Conservation (phyloP, 2,888 invertebrate species). For the Cephonodes hylas region DNA sequence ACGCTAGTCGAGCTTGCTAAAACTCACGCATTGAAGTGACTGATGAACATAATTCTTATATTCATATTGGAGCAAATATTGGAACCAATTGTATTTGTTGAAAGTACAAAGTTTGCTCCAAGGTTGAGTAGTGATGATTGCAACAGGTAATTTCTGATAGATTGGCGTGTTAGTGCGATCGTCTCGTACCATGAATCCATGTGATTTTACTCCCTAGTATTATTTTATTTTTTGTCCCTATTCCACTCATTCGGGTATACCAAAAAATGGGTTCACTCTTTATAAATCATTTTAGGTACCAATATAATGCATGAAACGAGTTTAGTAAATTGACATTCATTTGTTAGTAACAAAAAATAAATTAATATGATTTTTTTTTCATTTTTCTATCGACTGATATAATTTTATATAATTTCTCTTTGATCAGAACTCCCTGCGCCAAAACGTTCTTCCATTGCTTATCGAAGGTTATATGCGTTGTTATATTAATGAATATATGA, state of each 20-base stretch:
- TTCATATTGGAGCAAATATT: neutral
- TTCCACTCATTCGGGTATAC: too few relatives aligned
- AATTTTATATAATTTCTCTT: slow-evolving; percentile 20
- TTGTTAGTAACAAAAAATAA: neutral
- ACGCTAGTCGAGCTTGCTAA: too few relatives aligned
- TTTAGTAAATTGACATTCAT: too few relatives aligned
- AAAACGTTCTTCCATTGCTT: slow-evolving; percentile 56
- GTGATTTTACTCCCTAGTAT: neutral
- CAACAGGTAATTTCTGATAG: neutral
- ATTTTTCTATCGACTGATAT: slow-evolving; percentile 16
- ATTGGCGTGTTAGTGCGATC: neutral
- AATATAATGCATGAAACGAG: too few relatives aligned
- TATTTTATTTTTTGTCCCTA: neutral
- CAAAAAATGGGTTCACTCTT: too few relatives aligned
- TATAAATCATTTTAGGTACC: too few relatives aligned
- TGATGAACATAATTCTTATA: neutral
- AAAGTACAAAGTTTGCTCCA: too few relatives aligned
- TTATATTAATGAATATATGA: slow-evolving; percentile 7
- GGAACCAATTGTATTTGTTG: neutral
- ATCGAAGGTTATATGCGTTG: slow-evolving; percentile 11
- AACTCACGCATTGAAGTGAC: too few relatives aligned
- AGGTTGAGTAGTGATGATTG: too few relatives aligned
- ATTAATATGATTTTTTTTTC: neutral
- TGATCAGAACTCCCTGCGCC: slow-evolving; percentile 56
- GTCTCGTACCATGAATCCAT: neutral